Conservation (phyloP, 2,888 invertebrate genomes). For the Atethmia centrago region DNA sequence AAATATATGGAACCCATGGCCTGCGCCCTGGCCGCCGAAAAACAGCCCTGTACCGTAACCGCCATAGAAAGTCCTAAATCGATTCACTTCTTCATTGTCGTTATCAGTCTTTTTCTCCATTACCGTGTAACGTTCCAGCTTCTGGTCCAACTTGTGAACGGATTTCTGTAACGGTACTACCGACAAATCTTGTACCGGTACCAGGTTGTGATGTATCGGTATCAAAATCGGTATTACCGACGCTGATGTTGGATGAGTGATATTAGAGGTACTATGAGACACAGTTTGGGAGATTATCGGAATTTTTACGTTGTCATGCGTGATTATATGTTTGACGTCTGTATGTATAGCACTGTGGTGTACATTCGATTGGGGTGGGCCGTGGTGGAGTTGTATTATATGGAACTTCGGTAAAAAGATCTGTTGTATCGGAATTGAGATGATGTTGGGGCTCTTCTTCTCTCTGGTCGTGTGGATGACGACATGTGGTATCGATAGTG, state of each 20-base stretch:
- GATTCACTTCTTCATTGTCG: slow-evolving; percentile 75
- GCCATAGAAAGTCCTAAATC: slow-evolving; percentile 81
- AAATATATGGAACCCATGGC: slow-evolving; percentile 85
- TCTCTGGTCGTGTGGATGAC: slow-evolving; percentile 62
- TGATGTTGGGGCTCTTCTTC: slow-evolving; percentile 73
- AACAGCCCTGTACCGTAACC: slow-evolving; percentile 84
- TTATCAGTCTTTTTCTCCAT: slow-evolving; percentile 73
- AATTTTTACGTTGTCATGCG: slow-evolving; percentile 71
- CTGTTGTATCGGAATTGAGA: slow-evolving; percentile 72
- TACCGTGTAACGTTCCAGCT: slow-evolving; percentile 69
- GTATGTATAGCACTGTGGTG: slow-evolving; percentile 74
- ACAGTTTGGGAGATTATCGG: slow-evolving; percentile 75
- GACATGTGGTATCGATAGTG: slow-evolving; percentile 30
- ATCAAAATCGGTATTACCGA: slow-evolving; percentile 73
- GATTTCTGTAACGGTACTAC: slow-evolving; percentile 83
- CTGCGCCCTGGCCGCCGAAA: slow-evolving; percentile 85
- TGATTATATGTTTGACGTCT: slow-evolving; percentile 69
- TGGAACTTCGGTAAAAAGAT: slow-evolving; percentile 76
- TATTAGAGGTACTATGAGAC: slow-evolving; percentile 72
- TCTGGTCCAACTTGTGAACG: slow-evolving; percentile 66
- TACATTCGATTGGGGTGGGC: slow-evolving; percentile 73
- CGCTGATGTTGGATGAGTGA: slow-evolving; percentile 72
- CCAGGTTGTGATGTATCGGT: slow-evolving; percentile 77
- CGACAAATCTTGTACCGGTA: slow-evolving; percentile 81
- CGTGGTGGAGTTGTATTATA: slow-evolving; percentile 72